Evolutionary conservation across 1,140 invertebrate genomes (phyloP).

Genomic region (Orchestia grillus): DNA sequence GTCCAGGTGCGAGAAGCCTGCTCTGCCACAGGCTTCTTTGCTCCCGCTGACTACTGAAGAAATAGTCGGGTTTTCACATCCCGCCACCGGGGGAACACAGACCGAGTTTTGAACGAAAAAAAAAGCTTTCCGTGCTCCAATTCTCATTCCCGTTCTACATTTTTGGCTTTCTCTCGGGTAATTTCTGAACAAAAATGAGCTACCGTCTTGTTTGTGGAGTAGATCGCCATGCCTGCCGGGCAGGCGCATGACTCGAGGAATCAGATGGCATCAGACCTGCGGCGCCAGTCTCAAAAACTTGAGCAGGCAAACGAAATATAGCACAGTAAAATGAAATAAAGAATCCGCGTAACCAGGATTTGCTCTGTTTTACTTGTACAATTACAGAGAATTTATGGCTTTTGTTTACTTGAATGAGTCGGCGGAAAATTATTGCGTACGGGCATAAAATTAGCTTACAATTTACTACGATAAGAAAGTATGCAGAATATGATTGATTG

Average conservation of each 20-base stretch:
- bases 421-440: no score
- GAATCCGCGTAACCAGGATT: not conserved
- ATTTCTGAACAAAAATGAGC: not conserved
- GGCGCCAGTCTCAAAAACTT: no score
- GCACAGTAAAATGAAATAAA: not conserved
- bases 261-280: not conserved
- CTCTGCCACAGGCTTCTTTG: not conserved
- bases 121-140: not conserved
- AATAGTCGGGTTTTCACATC: not conserved
- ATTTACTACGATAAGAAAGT: no score
- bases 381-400: no score
- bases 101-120: not conserved
- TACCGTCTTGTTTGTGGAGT: not conserved
- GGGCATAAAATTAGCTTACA: no score
- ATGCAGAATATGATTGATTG: no score
- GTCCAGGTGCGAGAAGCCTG: not conserved
- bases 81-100: not conserved
- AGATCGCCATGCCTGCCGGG: not conserved
- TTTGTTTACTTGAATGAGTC: no score
- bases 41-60: not conserved
- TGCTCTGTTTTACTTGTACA: no score
- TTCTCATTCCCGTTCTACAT: not conserved
- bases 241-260: not conserved
- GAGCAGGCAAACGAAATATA: not conserved
- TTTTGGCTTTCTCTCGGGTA: not conserved